Percentiles rank a stretch among this genome's conserved stretches.
These are phyloP conservation scores for Choloepus didactylus DNA, from an alignment of 2,797 vertebrate genomes.

Conservation along the genomic window DNA sequence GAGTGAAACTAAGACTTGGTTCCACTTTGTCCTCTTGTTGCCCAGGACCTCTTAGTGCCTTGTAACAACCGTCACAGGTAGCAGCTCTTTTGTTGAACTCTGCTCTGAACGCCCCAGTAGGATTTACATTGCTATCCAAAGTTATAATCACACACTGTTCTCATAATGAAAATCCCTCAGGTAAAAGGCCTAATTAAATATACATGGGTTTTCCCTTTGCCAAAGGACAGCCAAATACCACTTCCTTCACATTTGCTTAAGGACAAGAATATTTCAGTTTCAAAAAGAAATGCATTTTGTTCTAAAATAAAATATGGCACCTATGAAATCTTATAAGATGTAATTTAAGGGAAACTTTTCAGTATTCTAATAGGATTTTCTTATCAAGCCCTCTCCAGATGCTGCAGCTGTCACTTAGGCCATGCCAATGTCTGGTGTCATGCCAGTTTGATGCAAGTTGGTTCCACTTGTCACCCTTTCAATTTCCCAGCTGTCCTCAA, in stretches of 20 bases:
- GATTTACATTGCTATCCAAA: constrained; percentile 14
- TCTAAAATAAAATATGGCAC: constrained; percentile 79
- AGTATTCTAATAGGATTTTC: constrained; percentile 88
- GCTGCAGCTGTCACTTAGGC: constrained; percentile 87
- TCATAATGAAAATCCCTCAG: constrained; percentile 64
- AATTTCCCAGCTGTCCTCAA: constrained; percentile 87
- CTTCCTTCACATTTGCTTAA: constrained; percentile 79
- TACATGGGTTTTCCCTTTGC: constrained; percentile 63
- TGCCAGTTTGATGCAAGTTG: constrained; percentile 88
- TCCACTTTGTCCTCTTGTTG: neutral
- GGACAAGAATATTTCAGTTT: constrained; percentile 69
- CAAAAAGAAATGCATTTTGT: constrained; percentile 70
- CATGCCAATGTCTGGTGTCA: constrained; percentile 85
- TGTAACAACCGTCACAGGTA: neutral
- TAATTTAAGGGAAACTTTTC: constrained; percentile 84
- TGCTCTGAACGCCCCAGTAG: neutral
- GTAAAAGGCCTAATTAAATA: constrained; percentile 78
- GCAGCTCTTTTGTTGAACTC: constrained; percentile 32
- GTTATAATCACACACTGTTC: constrained; percentile 60
- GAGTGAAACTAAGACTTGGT: neutral
- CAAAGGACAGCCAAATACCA: constrained; percentile 77
- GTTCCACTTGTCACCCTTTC: constrained; percentile 90
- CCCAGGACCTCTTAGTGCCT: neutral
- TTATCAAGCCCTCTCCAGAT: constrained; percentile 89
- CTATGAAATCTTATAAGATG: constrained; percentile 83